These are phyloP conservation scores for Bergia puertoricense DNA, from an alignment of 92 coral and sea anemone species.

Conservation along the genomic window DNA sequence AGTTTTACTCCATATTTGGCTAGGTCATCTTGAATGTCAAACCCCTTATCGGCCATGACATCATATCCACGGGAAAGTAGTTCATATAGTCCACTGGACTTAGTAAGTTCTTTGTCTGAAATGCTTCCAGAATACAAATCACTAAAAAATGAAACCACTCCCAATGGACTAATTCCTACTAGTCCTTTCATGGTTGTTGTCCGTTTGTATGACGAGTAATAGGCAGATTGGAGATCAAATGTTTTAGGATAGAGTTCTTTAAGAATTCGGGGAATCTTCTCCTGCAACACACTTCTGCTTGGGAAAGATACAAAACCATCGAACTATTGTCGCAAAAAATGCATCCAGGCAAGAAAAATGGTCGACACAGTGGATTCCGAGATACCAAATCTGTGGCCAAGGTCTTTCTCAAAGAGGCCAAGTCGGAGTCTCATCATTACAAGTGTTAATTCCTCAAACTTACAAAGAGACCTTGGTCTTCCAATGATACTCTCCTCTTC, in stretches of 20 bases:
- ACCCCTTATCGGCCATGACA: too few relatives aligned
- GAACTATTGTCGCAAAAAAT: conserved; percentile 49
- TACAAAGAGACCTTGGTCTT: conserved; percentile 2
- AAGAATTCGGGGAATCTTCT: conserved; percentile 1
- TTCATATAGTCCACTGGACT: too few relatives aligned
- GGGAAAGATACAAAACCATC: background rate
- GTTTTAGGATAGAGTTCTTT: conserved; percentile 4
- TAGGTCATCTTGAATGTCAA: too few relatives aligned
- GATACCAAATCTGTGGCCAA: conserved; percentile 47
- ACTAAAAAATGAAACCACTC: conserved; percentile 60
- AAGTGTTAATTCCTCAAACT: background rate
- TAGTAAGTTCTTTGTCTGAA: conserved; percentile 48
- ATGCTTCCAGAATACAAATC: conserved; percentile 60
- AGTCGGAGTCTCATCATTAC: conserved; percentile 9
- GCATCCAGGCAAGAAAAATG: conserved; percentile 45
- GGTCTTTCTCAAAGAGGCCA: conserved; percentile 42
- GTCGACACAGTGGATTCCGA: conserved; percentile 53
- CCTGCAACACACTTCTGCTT: background rate
- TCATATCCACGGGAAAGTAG: too few relatives aligned
- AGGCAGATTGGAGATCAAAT: conserved; percentile 57
- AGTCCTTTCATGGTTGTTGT: conserved; percentile 62
- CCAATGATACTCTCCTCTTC: conserved; percentile 9
- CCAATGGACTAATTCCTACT: conserved; percentile 63
- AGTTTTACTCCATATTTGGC: too few relatives aligned
- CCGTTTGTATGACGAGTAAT: conserved; percentile 58